Percentiles rank a stretch among this genome's conserved stretches.
Evolutionary conservation across 2,797 vertebrate species (phyloP).

Genomic region (Clarias laeviceps): DNA sequence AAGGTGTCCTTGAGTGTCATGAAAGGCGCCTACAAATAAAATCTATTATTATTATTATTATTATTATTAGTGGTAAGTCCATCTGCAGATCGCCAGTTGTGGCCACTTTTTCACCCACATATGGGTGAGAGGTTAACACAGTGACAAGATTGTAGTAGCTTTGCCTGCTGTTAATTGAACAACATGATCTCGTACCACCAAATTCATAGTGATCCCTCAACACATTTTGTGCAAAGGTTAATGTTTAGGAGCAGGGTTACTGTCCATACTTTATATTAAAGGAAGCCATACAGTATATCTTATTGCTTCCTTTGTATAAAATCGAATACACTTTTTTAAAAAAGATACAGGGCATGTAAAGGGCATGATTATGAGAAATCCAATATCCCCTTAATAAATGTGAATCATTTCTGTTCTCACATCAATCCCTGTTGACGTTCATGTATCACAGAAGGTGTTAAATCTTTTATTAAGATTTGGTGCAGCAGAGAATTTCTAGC

Average conservation of each 20-base stretch:
- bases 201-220: not conserved
- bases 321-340: not conserved
- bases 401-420: not conserved
- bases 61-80: not conserved
- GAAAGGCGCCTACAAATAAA: too few relatives aligned
- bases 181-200: too few relatives aligned
- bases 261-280: not conserved
- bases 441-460: not conserved
- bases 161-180: not conserved
- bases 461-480: not conserved
- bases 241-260: not conserved
- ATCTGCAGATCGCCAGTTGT: not conserved
- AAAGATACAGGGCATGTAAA: too few relatives aligned
- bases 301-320: not conserved
- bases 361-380: not conserved
- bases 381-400: not conserved
- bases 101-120: not conserved
- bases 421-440: not conserved
- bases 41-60: too few relatives aligned
- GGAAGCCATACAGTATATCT: too few relatives aligned
- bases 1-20: too few relatives aligned
- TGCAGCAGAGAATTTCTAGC: not conserved
- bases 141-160: not conserved
- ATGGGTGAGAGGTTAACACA: not conserved
- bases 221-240: not conserved